Evolutionary conservation across 2,888 invertebrate genomes (phyloP), one percentile per base, ranked within the genome.

Genomic region (Ferdinandea cuprea): DNA sequence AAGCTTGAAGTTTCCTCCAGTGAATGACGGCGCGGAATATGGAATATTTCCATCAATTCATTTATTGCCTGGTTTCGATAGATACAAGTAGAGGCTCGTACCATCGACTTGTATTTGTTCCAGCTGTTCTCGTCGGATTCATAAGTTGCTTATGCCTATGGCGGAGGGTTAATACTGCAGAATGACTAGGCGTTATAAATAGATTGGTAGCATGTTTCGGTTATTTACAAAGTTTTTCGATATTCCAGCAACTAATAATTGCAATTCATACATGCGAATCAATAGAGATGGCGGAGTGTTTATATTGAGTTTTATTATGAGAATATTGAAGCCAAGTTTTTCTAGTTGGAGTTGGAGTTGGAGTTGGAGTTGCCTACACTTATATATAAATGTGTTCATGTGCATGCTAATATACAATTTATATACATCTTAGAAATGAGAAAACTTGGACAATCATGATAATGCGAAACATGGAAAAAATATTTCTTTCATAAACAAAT

Each of bases 161-260:
- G 58, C 40, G 25, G 63, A 44, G 56, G 78, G 78, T 73, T 68
- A 72, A 78, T 78, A 58, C 40, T 42, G 4, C 32, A 40, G 56
- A 54, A 78, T 78, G 83, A 83, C 78, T 58, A 79, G 58, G 84
- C 79, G 79, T 69, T 74, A 84, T 84, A 69, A 59, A 74, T 84
- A 84, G 69, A 84, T 74, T 84, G 74, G 74, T 68, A 84, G 79
- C 79, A 84, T 84, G 58, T 84, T 84, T 78, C 69, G 59, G 58
- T 84, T 84, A 79, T 84, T 79, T 69, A 69, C 72, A 79, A 83
- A 84, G 84, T 84, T 84, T 84, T 71, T 83, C 78, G 78, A 83
- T 78, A 78, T 73, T 50, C 37, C 46, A 15, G 13, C 30, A 46
- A 71, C 58, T 73, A 78, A 78, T 83, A 83, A 83, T 40, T 78